Base-by-base conservation (phyloP, 2,888 invertebrate genomes). In the Auanema freiburgensis region DNA sequence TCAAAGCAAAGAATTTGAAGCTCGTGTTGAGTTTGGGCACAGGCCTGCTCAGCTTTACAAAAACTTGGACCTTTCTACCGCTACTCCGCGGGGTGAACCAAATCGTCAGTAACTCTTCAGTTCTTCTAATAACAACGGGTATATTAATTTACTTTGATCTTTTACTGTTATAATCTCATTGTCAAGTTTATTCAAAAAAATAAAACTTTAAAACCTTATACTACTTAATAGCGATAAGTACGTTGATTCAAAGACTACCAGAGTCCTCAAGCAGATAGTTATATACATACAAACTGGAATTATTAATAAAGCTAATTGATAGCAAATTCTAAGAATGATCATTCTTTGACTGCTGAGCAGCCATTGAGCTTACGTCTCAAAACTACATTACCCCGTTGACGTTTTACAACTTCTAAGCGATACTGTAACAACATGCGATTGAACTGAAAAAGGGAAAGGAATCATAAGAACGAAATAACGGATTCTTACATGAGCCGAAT, bases 341-440 rank as follows among this genome's bases (percentile, higher is more conserved):
- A 33, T 33, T 33, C 33, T 33, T n/a, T 23, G 5, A 16, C 25
- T 24, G 33, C n/a, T 57, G 56, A 23, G 43, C 62, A 54, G 49
- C 49, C 54, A 41, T 60, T 59, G 40, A 44, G 24, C 66, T 71
- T 67, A 54, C 59, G 63, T 12, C 66, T 56, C 6, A 76, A 52
- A 12, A 65, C 61, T 11, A 76, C 67, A 2, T 69, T 61, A 23
- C 71, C 72, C 42, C 72, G 65, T 14, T 71, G 68, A 14, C 72
- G 62, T 11, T 67, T 66, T 14, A 73, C 67, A 11, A 76, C 63
- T 57, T 76, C 76, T 44, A 76, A 57, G 40, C 70, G 71, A 52
- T 74, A 74, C 52, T 73, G 69, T 52, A 71, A 67, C 51, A 76
- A 60, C 12, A 74, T 63, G 21, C 74, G 71, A 40, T 69, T 67